Evolutionary conservation across 2,888 invertebrate genomes (phyloP).

Genomic region (Drosophila meridionalis): DNA sequence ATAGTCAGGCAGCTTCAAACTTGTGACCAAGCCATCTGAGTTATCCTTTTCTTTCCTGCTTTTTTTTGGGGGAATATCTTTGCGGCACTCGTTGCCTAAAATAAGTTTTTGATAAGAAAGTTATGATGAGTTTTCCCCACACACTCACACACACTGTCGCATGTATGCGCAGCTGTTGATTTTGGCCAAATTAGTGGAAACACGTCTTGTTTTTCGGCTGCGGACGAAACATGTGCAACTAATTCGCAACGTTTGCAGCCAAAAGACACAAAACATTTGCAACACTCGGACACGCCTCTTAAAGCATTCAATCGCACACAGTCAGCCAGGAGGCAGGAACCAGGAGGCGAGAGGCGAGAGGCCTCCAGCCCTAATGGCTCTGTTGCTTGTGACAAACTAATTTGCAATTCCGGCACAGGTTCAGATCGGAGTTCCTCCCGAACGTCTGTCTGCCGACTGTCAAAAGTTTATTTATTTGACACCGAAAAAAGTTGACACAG

Average conservation of each 20-base stretch:
- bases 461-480: slow-evolving; percentile 81
- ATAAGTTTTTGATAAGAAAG: slow-evolving; percentile 80
- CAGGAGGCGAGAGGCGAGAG: background rate
- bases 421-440: slow-evolving; percentile 26
- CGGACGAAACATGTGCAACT: slow-evolving; percentile 75
- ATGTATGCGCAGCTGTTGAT: slow-evolving; percentile 77
- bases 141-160: slow-evolving; percentile 20
- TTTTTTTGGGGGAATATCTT: slow-evolving; percentile 50
- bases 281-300: slow-evolving; percentile 44
- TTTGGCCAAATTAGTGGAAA: slow-evolving; percentile 80
- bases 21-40: background rate
- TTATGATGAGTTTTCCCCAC: slow-evolving; percentile 77
- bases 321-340: no score
- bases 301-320: slow-evolving; percentile 11
- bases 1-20: background rate
- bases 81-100: slow-evolving; percentile 56
- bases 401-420: slow-evolving; percentile 64
- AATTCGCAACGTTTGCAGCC: slow-evolving; percentile 61
- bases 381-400: slow-evolving; percentile 47
- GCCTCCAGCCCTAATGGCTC: background rate
- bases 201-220: slow-evolving; percentile 73
- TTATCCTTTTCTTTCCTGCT: slow-evolving; percentile 12
- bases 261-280: slow-evolving; percentile 44
- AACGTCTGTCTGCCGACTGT: slow-evolving; percentile 72
- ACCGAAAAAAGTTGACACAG: slow-evolving; percentile 78